These are phyloP conservation scores for Ryuthela nishihirai DNA, from an alignment of 2,888 invertebrate genomes.

Conservation along the genomic window DNA sequence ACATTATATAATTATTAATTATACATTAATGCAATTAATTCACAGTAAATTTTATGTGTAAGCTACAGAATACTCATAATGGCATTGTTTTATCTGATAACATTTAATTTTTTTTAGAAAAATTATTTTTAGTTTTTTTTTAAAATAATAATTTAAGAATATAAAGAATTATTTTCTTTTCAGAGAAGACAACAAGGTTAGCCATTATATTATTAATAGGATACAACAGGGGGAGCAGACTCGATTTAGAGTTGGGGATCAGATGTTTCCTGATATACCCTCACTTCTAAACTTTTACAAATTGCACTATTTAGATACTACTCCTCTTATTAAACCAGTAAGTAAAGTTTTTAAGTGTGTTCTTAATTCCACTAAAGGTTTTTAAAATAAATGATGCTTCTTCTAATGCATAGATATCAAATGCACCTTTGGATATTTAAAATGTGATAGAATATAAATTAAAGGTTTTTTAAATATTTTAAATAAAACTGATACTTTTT, in stretches of 20 bases:
- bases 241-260: constrained; percentile 87
- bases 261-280: constrained; percentile 87
- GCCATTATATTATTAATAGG: constrained; percentile 96
- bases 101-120: background rate
- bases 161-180: constrained; percentile 37
- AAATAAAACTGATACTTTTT: too few species aligned
- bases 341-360: too few species aligned
- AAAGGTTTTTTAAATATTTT: too few species aligned
- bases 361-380: too few species aligned
- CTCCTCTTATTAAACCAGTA: constrained; percentile 77
- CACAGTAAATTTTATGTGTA: background rate
- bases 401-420: too few species aligned
- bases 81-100: background rate
- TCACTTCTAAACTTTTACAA: constrained; percentile 88
- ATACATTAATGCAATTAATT: too few species aligned
- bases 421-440: too few species aligned
- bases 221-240: constrained; percentile 71
- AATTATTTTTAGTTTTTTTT: background rate
- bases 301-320: constrained; percentile 93
- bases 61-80: background rate
- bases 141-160: background rate
- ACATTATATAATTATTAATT: too few species aligned
- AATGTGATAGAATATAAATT: too few species aligned
- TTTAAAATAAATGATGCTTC: too few species aligned
- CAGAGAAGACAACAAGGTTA: constrained; percentile 91